Base-by-base conservation (phyloP, 2,113 vertebrate genomes). In the Gasterosteus aculeatus region DNA sequence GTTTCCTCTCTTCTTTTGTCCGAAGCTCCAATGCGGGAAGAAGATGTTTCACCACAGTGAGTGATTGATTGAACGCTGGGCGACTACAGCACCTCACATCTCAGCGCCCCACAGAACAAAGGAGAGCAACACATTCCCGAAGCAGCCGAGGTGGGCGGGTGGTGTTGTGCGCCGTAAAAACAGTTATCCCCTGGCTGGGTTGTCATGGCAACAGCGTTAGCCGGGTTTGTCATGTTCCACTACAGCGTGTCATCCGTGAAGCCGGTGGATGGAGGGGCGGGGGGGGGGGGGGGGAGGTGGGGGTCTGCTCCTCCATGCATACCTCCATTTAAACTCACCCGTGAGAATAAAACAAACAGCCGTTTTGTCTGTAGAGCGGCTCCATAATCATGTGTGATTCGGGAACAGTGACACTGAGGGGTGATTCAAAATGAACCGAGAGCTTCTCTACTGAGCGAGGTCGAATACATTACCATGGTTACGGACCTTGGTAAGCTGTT, bases 181-280 rank as follows among this genome's bases (percentile, higher is more conserved):
- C 85, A 85, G 89, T 92, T 92, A 92, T 93, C 88, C 92, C 86
- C 88, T 91, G 88, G 87, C 88, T 84, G 85, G 72, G 93, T 94
- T 87, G 94, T 90, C 92, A 95, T 94, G 90, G 92, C 86, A 95
- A 95, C 94, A 90, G 92, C 87, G 88, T 92, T 87, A 71, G 88
- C 85, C 78, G 83, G 83, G 85, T 85, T 83, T 84, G 89, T 90
- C 85, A 76, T 92, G 86, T 90, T 89, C 81, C 76, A 81, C 80
- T 87, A 88, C 84, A 88, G 77, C 53, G 9, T 91, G 83, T 81
- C 81, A 74, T 88, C 83, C 75, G 14, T 3, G 10, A 2, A 7
- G 4, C 2, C 26, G 22, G 22, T 26, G 22, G 22, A 26, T 26
- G 22, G 22, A 26, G 59, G n/a, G 14, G 46, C 15, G 22, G 59